A percentile compares a stretch with the other conserved stretches of the same genome.
These are phyloP conservation scores for Drosophila kambysellisi DNA, from an alignment of 2,888 invertebrate genomes.

Conservation along the genomic window DNA sequence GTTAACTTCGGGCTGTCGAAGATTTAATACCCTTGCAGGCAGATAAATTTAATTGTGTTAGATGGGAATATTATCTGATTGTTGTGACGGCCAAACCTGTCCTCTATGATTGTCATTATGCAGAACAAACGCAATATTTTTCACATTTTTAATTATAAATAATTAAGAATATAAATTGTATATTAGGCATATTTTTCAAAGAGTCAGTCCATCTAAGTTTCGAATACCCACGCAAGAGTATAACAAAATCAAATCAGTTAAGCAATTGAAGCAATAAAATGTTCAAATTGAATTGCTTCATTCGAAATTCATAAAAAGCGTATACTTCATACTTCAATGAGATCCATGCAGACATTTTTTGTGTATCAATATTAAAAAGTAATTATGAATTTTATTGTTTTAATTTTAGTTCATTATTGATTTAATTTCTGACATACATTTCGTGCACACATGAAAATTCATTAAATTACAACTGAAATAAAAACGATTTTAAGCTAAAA, in stretches of 20 bases:
- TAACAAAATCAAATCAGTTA: slow-evolving; percentile 26
- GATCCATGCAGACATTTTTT: slow-evolving; percentile 85
- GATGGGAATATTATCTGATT: no score
- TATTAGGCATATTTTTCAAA: background rate
- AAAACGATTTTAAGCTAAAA: slow-evolving; percentile 35
- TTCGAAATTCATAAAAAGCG: slow-evolving; percentile 1
- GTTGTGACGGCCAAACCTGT: background rate
- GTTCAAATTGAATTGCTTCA: background rate
- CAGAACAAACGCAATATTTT: background rate
- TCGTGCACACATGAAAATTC: slow-evolving; percentile 71
- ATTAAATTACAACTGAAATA: slow-evolving; percentile 51
- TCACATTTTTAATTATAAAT: background rate
- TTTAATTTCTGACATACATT: slow-evolving; percentile 56
- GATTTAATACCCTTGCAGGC: slow-evolving; percentile 5
- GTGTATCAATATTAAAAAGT: slow-evolving; percentile 22
- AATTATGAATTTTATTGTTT: slow-evolving; percentile 28
- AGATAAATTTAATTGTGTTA: background rate
- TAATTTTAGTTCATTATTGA: slow-evolving; percentile 27
- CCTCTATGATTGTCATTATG: background rate
- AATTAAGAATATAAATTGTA: background rate
- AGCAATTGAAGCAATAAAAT: slow-evolving; percentile 6
- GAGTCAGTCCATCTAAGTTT: background rate
- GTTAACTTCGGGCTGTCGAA: slow-evolving; percentile 5
- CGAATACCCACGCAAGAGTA: background rate
- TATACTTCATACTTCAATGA: slow-evolving; percentile 68